phyloP scores from a whole-genome alignment of 2,113 vertebrate genomes.

The Siniperca knerii region DNA sequence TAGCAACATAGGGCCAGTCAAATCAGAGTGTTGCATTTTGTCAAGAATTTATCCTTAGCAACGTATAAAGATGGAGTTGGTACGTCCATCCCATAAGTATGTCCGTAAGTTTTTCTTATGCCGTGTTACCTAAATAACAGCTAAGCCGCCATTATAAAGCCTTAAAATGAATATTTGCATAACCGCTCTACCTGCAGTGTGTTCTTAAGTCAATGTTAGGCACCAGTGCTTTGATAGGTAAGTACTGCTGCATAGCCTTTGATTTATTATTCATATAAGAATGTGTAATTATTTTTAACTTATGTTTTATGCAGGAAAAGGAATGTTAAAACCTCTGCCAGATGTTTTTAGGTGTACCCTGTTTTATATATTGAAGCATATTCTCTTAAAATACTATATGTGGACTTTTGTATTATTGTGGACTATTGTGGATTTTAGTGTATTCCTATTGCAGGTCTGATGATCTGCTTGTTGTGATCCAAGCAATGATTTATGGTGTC shows the following conservation, averaged over 20 bases:
- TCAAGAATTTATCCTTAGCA: not conserved
- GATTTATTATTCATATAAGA: not conserved
- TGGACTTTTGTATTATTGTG: not conserved
- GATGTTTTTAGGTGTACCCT: not conserved
- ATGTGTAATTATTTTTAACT: not conserved
- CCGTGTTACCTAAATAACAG: not conserved
- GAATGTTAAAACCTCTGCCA: not conserved
- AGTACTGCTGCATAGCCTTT: not conserved
- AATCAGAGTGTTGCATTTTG: not conserved
- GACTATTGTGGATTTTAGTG: not conserved
- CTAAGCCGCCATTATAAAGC: not conserved
- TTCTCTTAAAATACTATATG: not conserved
- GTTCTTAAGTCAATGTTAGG: not conserved
- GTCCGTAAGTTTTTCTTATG: not conserved
- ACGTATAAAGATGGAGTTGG: not conserved
- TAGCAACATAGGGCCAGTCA: too few relatives aligned
- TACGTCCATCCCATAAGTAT: too few relatives aligned
- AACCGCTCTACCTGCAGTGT: not conserved
- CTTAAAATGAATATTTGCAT: not conserved
- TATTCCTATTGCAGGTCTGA: slow-evolving; percentile 15
- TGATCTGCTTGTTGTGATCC: slow-evolving; percentile 32
- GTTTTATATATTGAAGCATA: not conserved
- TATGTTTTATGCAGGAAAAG: not conserved
- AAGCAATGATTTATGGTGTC: slow-evolving; percentile 69
- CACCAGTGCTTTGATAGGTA: not conserved